These are phyloP conservation scores for Sula dactylatra DNA, from an alignment of 2,113 vertebrate genomes.

Conservation along the genomic window DNA sequence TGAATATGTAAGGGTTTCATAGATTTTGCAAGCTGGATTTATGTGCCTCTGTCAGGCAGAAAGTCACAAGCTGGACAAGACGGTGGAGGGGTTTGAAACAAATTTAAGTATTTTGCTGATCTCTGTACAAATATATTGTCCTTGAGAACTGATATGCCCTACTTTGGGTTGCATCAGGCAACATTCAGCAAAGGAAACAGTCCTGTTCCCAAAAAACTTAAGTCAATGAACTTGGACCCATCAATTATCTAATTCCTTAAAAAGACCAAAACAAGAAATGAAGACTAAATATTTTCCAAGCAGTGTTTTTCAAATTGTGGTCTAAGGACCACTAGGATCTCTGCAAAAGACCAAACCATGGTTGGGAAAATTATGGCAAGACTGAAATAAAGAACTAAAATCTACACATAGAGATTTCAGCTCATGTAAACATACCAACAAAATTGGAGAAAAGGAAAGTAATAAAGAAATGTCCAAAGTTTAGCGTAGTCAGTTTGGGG, in stretches of 20 bases:
- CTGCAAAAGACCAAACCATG: neutral
- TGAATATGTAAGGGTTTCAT: neutral
- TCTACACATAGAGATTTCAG: neutral
- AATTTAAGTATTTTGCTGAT: neutral
- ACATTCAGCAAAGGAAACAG: neutral
- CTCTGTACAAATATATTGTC: neutral
- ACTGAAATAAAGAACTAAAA: neutral
- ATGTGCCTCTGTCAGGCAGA: neutral
- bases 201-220: neutral
- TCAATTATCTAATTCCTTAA: neutral
- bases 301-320: neutral
- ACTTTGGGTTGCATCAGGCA: neutral
- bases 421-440: neutral
- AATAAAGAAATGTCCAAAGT: neutral
- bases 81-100: neutral
- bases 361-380: neutral
- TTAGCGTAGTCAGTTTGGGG: neutral
- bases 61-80: neutral
- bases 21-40: neutral
- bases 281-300: neutral
- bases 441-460: neutral
- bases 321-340: neutral
- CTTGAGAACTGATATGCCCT: neutral
- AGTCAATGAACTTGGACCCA: neutral
- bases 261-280: neutral